These are phyloP conservation scores for Argynnis bischoffii DNA, from an alignment of 2,888 invertebrate species.

Conservation along the genomic window DNA sequence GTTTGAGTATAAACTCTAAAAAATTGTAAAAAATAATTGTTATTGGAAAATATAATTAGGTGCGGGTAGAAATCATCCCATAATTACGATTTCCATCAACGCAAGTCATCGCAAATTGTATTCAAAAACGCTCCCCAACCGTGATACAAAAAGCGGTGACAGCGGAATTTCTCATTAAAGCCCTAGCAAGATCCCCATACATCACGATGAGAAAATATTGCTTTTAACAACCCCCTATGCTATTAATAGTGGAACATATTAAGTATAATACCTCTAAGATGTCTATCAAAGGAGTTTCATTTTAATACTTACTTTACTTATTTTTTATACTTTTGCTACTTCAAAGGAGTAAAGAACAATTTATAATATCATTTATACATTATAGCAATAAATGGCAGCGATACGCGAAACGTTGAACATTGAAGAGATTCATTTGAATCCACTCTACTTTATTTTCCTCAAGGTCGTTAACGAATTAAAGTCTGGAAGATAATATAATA, in stretches of 20 bases:
- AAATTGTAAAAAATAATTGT: not conserved
- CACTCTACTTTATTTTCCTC: no score
- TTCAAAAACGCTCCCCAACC: slow-evolving; percentile 58
- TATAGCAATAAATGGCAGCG: no score
- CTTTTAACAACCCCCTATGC: slow-evolving; percentile 68
- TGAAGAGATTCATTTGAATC: no score
- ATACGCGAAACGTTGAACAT: no score
- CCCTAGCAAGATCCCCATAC: slow-evolving; percentile 71
- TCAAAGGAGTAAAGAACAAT: not conserved
- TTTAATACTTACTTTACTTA: slow-evolving; percentile 9
- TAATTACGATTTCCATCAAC: slow-evolving; percentile 37
- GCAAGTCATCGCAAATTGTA: slow-evolving; percentile 47
- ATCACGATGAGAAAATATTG: slow-evolving; percentile 77
- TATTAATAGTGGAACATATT: slow-evolving; percentile 64
- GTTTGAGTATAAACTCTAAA: no score
- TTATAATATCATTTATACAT: no score
- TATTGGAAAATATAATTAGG: slow-evolving; percentile 1
- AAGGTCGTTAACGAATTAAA: no score
- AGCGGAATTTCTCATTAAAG: slow-evolving; percentile 80
- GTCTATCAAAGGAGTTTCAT: slow-evolving; percentile 12
- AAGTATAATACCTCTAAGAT: slow-evolving; percentile 46
- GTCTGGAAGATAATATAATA: no score
- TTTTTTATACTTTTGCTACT: not conserved
- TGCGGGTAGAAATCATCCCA: slow-evolving; percentile 34
- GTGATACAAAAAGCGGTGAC: slow-evolving; percentile 74